These are phyloP conservation scores for Cryptus viduatorius DNA, from an alignment of 2,888 invertebrate genomes.

Conservation along the genomic window DNA sequence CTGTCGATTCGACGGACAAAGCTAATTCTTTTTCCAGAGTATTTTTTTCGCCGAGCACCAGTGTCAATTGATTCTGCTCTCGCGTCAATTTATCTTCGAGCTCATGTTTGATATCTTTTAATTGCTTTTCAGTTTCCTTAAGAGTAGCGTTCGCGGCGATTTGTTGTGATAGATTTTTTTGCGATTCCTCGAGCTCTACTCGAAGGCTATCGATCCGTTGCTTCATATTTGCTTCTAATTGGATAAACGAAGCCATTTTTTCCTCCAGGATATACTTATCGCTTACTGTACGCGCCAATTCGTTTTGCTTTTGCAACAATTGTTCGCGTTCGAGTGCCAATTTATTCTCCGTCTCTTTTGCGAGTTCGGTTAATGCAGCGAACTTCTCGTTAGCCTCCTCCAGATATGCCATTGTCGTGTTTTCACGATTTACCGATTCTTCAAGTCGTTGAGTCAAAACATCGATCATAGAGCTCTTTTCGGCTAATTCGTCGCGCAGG, in stretches of 20 bases:
- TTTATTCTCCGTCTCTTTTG: constrained; percentile 77
- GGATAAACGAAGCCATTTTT: constrained; percentile 28
- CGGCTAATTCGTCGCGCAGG: constrained; percentile 30
- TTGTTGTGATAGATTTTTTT: constrained; percentile 36
- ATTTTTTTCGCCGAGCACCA: constrained; percentile 1
- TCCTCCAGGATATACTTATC: constrained; percentile 42
- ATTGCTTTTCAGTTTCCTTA: neutral
- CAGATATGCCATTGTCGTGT: constrained; percentile 66
- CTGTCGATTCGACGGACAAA: neutral
- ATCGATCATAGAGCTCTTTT: constrained; percentile 25
- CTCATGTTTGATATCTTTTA: neutral
- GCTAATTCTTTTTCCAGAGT: constrained; percentile 20
- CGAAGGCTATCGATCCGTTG: constrained; percentile 33
- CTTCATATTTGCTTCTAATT: constrained; percentile 26
- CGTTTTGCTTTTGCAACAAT: constrained; percentile 37
- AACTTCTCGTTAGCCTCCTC: constrained; percentile 73
- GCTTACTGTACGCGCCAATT: constrained; percentile 31
- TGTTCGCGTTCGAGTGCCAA: constrained; percentile 77
- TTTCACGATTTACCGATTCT: constrained; percentile 34
- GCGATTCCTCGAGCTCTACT: constrained; percentile 36
- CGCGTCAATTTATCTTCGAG: constrained; percentile 20
- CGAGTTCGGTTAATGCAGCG: constrained; percentile 68
- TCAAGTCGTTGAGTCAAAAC: constrained; percentile 6
- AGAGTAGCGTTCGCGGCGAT: neutral
- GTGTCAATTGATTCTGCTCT: neutral